Conservation (phyloP, 2,113 vertebrate genomes). For the Pachypanchax playfairii region DNA sequence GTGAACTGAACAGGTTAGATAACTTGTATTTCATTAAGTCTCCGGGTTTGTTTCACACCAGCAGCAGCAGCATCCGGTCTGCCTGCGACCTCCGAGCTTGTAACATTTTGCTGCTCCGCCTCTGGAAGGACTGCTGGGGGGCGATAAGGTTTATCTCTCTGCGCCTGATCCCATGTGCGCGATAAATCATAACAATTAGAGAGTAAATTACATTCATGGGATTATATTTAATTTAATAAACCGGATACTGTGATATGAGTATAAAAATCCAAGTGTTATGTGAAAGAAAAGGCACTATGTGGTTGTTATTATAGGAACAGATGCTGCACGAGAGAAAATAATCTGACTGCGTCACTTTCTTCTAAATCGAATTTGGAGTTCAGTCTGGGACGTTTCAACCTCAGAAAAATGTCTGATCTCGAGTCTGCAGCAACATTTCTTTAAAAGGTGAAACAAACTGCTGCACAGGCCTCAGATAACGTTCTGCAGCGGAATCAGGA, state of each 20-base stretch:
- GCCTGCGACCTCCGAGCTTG: constrained; percentile 36
- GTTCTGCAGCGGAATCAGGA: background rate
- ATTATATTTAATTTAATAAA: constrained; percentile 31
- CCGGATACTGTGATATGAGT: constrained; percentile 9
- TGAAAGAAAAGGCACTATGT: no score
- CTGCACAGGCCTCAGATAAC: background rate
- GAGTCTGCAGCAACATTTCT: background rate
- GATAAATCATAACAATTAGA: constrained; percentile 29
- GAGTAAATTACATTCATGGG: constrained; percentile 39
- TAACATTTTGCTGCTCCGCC: constrained; percentile 48
- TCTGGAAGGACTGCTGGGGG: constrained; percentile 50
- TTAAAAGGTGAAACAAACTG: background rate
- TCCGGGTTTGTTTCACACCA: constrained; percentile 7
- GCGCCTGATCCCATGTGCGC: constrained; percentile 34
- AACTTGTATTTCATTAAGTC: background rate
- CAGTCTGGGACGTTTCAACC: no score
- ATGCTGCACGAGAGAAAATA: no score
- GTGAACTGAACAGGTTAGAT: background rate
- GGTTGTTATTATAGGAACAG: no score
- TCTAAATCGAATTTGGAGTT: no score
- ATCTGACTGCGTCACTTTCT: no score
- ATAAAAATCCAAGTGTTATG: no score
- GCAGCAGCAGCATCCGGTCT: constrained; percentile 27
- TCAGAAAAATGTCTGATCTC: no score
- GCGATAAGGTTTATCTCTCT: constrained; percentile 73